Evolutionary conservation across 2,888 invertebrate genomes (phyloP).

Genomic region (Pseudococcus jackbeardsleyi): DNA sequence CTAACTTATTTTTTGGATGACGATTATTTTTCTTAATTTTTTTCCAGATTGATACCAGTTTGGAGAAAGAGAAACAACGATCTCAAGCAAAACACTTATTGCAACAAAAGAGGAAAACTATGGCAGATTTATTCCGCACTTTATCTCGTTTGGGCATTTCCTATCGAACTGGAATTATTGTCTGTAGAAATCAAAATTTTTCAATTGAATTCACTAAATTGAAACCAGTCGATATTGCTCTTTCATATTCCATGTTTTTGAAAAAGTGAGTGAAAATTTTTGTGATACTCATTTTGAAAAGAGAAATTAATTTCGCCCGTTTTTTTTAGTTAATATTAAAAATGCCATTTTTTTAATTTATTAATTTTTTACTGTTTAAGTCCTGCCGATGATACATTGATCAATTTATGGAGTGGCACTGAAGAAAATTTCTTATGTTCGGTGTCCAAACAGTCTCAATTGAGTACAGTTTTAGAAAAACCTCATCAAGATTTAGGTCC

Average conservation of each 20-base stretch:
- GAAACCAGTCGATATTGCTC: conserved; percentile 80
- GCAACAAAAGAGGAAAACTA: conserved; percentile 86
- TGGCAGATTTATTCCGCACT: conserved; percentile 88
- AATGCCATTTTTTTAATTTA: no score
- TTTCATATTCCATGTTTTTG: conserved; percentile 69
- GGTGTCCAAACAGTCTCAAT: conserved; percentile 77
- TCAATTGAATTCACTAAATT: conserved; percentile 69
- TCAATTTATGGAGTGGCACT: conserved; percentile 80
- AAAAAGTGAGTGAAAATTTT: not conserved
- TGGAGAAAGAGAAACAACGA: conserved; percentile 81
- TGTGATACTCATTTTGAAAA: not conserved
- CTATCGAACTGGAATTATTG: conserved; percentile 80
- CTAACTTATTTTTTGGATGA: no score
- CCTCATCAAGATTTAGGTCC: conserved; percentile 85
- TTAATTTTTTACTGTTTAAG: conserved; percentile 69
- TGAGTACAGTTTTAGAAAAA: conserved; percentile 76
- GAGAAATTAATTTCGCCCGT: no score
- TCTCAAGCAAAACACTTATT: conserved; percentile 85
- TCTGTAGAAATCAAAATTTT: conserved; percentile 67
- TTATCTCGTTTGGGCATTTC: conserved; percentile 83
- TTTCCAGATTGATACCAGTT: conserved; percentile 71
- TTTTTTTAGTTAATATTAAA: no score
- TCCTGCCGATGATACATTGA: conserved; percentile 71
- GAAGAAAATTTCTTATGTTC: conserved; percentile 82
- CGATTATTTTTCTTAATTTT: not conserved